Base-by-base conservation (phyloP, 2,888 invertebrate genomes). In the Epistrophe grossulariae region DNA sequence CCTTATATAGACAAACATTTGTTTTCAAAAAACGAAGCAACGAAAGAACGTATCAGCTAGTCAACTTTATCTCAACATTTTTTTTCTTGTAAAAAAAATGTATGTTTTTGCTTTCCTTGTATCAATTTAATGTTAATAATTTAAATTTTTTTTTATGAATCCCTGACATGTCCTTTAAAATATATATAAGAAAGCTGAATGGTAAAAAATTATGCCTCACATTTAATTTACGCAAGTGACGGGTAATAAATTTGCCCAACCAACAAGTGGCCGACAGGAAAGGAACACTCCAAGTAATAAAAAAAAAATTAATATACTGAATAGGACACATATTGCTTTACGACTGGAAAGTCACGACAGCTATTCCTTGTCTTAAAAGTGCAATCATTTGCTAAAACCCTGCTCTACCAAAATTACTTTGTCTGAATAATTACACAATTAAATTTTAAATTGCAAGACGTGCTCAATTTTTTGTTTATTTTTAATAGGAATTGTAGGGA, bases 181-280 rank as follows among this genome's bases (percentile, higher is more conserved):
- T n/a, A 38, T 52, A 52, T 4, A 0, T 1, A 38, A 52, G 17
- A 40, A 35, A 24, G 24, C 35, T 62, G 24, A 70, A 62, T 68
- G 55, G 68, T 68, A 24, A 68, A 55, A 77, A 77, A 62, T 73
- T 81, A 78, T 81, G 68, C 81, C 81, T 81, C 62, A 78, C 84
- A 85, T 85, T 85, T 81, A 85, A 85, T 85, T 85, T 81, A 85
- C 81, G 84, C 77, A 60, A 85, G 70, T 85, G 84, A 85, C 77
- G 81, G 81, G 84, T 57, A 40, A 85, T 85, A 85, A 81, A 85
- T 85, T 85, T 78, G 50, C 68, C 68, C 62, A 81, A 52, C 77
- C 81, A 85, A 85, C 81, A 85, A 85, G 84, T 85, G 81, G 84
- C 57, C 77, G 84, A 81, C 81, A 85, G 81, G 50, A 85, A 85